Evolutionary conservation across 2,113 vertebrate genomes (phyloP), one percentile per base, ranked within the genome.

Genomic region (Cavia porcellus): DNA sequence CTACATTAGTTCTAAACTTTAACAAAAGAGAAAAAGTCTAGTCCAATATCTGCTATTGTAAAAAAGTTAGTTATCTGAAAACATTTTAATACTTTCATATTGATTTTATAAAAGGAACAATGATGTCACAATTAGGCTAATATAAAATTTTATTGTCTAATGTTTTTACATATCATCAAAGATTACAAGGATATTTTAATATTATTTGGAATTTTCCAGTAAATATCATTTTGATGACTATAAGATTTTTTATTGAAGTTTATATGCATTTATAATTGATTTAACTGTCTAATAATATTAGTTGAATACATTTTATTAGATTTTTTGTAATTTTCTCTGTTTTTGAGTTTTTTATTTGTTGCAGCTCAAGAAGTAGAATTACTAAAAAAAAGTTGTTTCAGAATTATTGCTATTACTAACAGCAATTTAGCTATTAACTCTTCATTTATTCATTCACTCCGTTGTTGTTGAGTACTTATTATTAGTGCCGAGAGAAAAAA

Each of bases 321-420:
- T 20, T 20, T 68, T 62, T 66, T 66, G 35, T 42, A 12, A 35
- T 19, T 55, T 81, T 86, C 2, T 80, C 83, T 38, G 77, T 83
- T 50, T 89, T 87, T 89, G 2, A 89, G 10, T 75, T 15, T 82
- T 72, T 89, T 86, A 68, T 79, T 93, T n/a, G 14, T 66, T 80
- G 61, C 0, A 86, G 4, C 45, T 7, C 0, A 72, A 74, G 15
- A 88, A 81, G 9, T n/a, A 50, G 77, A 81, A 66, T 45, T 10
- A 45, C 81, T 32, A 24, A 42, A 52, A 38, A 28, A 66, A 30
- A 32, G 6, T 55, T 32, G 38, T 42, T 92, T 79, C 45, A 87
- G 77, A 1, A 0, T 28, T 92, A 12, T 86, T 68, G 7, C 13
- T 89, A 72, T 66, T 38, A 57, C 1, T 68, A 92, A 15, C 11